Percentiles rank a stretch among this genome's conserved stretches.
phyloP scores from a whole-genome alignment of 2,888 invertebrate genomes.

The Drosophila ezoana region DNA sequence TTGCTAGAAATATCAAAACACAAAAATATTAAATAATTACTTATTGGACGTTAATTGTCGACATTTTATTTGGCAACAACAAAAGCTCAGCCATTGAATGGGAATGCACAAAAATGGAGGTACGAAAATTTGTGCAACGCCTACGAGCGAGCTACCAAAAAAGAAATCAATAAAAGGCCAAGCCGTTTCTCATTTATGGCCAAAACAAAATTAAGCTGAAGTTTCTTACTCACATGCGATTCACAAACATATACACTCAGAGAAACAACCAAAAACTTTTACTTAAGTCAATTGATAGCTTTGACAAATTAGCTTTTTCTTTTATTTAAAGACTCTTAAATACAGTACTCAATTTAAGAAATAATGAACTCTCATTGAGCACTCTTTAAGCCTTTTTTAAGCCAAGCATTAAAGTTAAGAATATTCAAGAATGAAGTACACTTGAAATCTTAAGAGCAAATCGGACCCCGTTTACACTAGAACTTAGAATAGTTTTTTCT shows the following conservation, averaged over 20 bases:
- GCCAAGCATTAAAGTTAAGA: too few species aligned
- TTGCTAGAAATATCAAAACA: constrained; percentile 42
- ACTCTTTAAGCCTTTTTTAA: too few species aligned
- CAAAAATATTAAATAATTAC: constrained; percentile 65
- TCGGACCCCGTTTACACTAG: background rate
- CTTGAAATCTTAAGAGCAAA: background rate
- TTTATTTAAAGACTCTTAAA: too few species aligned
- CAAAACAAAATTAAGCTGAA: constrained; percentile 10
- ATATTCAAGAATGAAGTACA: background rate
- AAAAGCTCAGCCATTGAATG: constrained; percentile 22
- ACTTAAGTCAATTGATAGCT: too few species aligned
- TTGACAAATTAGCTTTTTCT: too few species aligned
- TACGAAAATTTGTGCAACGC: constrained; percentile 59
- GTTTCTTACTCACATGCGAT: constrained; percentile 1
- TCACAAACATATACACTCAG: background rate
- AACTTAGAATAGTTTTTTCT: background rate
- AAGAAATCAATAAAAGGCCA: constrained; percentile 48
- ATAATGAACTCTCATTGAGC: too few species aligned
- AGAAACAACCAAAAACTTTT: background rate
- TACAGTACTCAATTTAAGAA: too few species aligned
- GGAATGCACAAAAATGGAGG: constrained; percentile 45
- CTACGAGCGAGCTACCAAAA: constrained; percentile 46
- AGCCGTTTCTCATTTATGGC: constrained; percentile 24
- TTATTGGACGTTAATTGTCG: constrained; percentile 65
- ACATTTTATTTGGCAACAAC: constrained; percentile 49